Evolutionary conservation across 2,113 vertebrate genomes (phyloP), one percentile per base, ranked within the genome.

Genomic region (Neoarius graeffei): DNA sequence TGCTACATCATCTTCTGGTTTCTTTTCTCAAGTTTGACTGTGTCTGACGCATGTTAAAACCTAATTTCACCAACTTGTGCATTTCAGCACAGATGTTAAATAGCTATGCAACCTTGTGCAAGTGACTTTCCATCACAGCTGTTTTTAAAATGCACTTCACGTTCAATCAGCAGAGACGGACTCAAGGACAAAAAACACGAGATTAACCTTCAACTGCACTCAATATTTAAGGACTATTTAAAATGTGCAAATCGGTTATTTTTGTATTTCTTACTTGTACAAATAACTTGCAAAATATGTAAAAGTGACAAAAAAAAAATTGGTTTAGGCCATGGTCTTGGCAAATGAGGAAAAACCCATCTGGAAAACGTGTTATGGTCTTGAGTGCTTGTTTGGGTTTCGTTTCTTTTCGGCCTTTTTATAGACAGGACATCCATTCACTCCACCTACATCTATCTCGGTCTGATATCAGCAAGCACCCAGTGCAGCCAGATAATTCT

Each of bases 61-160:
- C 74, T 81, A 66, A 81, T 82, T 87, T 87, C 79, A 48, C 50
- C 64, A 79, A 25, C 42, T 67, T 35, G 8, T 23, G 25, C 42
- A 42, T 30, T 62, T 66, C 25, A 69, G 15, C 84, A 77, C 42
- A 48, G 30, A 71, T 82, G 35, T 56, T 69, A 42, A 42, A 42
- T 42, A 42, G 42, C 42, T 42, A 42, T 30, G 15, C 56, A 57
- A 42, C 85, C 48, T 86, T 81, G 77, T 69, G 76, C 62, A 69
- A 69, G 5, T 50, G 81, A 64, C 81, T 83, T 64, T 64, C 19
- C 30, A n/a, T 13, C 35, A 83, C 5, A 48, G 42, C 42, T 66
- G 42, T 57, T 57, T 69, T 81, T 35, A 23, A 71, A 82, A 73
- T 19, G 73, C 79, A 81, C 60, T 67, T 56, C 62, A 80, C 57